Conservation (phyloP, 2,888 invertebrate species). For the Thumatha senex region DNA sequence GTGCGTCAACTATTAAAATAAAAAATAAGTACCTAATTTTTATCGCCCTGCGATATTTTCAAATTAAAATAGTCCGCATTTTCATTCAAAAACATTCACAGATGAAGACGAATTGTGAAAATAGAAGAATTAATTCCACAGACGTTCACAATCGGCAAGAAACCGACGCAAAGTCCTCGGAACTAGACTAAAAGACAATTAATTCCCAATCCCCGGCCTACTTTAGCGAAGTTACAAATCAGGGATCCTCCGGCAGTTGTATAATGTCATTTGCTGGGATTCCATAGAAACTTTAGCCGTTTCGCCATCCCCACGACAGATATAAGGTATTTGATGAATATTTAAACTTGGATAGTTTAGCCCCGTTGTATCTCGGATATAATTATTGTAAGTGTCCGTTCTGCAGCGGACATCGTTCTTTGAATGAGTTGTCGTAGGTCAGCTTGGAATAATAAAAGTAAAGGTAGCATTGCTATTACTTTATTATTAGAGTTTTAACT, state of each 20-base stretch:
- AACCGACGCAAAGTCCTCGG: constrained; percentile 29
- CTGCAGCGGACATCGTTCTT: constrained; percentile 20
- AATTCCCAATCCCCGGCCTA: constrained; percentile 51
- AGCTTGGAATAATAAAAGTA: constrained; percentile 17
- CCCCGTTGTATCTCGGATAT: constrained; percentile 30
- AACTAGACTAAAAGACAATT: constrained; percentile 53
- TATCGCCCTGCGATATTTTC: too few species aligned
- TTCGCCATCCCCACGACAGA: constrained; percentile 30
- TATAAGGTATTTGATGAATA: constrained; percentile 45
- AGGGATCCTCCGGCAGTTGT: constrained; percentile 45
- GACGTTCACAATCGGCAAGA: constrained; percentile 28
- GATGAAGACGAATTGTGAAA: constrained; percentile 24
- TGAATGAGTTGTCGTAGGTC: constrained; percentile 26
- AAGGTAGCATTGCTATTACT: constrained; percentile 14
- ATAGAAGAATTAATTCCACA: constrained; percentile 38
- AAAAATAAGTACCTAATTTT: too few species aligned
- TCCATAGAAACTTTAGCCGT: constrained; percentile 35
- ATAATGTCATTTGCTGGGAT: constrained; percentile 39
- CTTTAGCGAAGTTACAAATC: constrained; percentile 59
- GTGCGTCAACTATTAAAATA: too few species aligned
- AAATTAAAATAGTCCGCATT: neutral
- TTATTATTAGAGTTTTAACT: too few species aligned
- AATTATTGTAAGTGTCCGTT: constrained; percentile 26
- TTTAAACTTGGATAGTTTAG: constrained; percentile 42
- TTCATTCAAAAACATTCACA: constrained; percentile 8